A percentile compares a stretch with the other conserved stretches of the same genome.
These are phyloP conservation scores for Otolemur garnettii DNA, from an alignment of 2,113 vertebrate genomes.

Conservation along the genomic window DNA sequence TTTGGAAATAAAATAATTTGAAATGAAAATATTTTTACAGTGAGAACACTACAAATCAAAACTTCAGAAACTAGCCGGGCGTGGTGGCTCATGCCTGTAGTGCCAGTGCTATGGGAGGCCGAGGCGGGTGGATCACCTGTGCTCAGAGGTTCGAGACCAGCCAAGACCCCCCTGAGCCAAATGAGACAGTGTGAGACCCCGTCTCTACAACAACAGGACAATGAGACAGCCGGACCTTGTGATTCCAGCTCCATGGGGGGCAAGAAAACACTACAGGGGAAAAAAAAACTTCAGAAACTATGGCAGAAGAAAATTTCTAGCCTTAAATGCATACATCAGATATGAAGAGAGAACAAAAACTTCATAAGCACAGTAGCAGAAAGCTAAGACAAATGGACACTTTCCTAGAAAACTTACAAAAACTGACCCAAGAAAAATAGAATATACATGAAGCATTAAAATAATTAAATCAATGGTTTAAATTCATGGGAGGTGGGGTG, in stretches of 20 bases:
- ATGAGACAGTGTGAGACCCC: no score
- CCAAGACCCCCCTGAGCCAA: no score
- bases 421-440: background rate
- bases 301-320: background rate
- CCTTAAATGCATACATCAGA: background rate
- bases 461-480: background rate
- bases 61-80: background rate
- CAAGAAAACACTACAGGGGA: no score
- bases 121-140: no score
- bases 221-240: no score
- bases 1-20: conserved; percentile 1
- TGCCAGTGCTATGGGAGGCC: no score
- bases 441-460: background rate
- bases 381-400: background rate
- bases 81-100: no score
- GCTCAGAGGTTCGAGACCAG: no score
- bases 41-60: background rate
- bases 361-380: conserved; percentile 8
- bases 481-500: background rate
- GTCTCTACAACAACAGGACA: no score
- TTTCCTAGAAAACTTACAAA: conserved; percentile 36
- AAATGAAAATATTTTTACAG: conserved; percentile 17
- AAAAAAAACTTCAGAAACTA: background rate
- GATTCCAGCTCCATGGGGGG: no score
- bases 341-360: background rate